Base-by-base conservation (phyloP, 2,113 vertebrate genomes). In the Myotis yumanensis region DNA sequence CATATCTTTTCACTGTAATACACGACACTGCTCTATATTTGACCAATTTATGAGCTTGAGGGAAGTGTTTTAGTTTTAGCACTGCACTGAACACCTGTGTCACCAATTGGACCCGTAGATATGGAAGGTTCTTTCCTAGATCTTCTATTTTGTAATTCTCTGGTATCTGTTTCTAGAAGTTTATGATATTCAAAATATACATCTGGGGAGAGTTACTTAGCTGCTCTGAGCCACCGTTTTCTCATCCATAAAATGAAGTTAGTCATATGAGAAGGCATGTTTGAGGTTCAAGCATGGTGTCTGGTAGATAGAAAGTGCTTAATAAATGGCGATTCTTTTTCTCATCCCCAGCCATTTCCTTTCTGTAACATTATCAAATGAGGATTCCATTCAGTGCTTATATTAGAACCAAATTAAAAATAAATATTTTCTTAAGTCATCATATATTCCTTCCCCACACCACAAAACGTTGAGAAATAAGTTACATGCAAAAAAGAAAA, bases 391-490 rank as follows among this genome's bases (percentile, higher is more conserved):
- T 94, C 37, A 48, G 12, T 84, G 35, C 5, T 71, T 81, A 59
- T 81, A 59, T 18, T 72, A 62, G 11, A 90, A 88, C 30, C 37
- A 87, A 89, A 86, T 28, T 20, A 52, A 30, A 37, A 86, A 68
- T 83, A 81, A 32, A 40, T 32, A 5, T 79, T 77, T 64, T 46
- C 59, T 43, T 83, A 52, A 57, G n/a, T 89, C 64, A 71, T 57
- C 57, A 15, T 48, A 12, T 86, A 9, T 76, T 94, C 43, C 30
- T 79, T 81, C 69, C 35, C 32, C 72, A 84, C 0, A 83, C 1
- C 90, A n/a, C 30, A 77, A 95, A 57, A 57, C 37, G 11, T 17
- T 32, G 40, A 96, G 48, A 68, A 94, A 82, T 79, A 89, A 80
- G 37, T 76, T 51, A 51, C 2, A 28, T 66, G 14, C 9, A 83